phyloP scores from a whole-genome alignment of 2,888 invertebrate species.

The Ophion ventricosus region DNA sequence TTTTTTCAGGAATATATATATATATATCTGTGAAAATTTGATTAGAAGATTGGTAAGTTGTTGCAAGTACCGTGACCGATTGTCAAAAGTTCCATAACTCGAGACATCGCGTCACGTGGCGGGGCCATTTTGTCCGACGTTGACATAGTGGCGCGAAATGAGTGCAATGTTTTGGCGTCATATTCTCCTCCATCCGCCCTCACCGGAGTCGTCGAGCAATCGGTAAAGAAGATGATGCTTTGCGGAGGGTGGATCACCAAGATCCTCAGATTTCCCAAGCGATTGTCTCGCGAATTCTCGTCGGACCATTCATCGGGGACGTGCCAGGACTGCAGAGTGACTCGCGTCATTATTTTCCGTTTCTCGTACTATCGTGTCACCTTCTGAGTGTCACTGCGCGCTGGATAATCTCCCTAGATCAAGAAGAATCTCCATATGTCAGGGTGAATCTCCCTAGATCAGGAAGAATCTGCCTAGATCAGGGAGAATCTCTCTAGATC shows the following conservation, averaged over 20 bases:
- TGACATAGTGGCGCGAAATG: background rate
- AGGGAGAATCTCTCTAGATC: constrained; percentile 1
- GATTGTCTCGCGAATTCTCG: constrained; percentile 82
- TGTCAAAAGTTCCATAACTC: too few relatives aligned
- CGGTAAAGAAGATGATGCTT: constrained; percentile 45
- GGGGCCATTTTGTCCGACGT: background rate
- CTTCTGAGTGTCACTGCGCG: background rate
- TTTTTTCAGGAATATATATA: too few relatives aligned
- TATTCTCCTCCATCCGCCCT: background rate
- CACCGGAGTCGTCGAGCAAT: constrained; percentile 7
- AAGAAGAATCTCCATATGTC: background rate
- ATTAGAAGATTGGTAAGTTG: too few relatives aligned
- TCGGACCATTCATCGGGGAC: constrained; percentile 82
- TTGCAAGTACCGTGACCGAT: too few relatives aligned
- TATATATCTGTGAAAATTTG: too few relatives aligned
- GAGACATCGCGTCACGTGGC: too few relatives aligned
- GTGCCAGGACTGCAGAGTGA: constrained; percentile 78
- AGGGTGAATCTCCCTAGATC: background rate
- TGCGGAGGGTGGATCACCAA: constrained; percentile 71
- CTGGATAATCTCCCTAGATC: background rate
- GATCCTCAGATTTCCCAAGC: constrained; percentile 81
- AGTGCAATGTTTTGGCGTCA: background rate
- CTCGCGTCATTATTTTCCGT: constrained; percentile 40
- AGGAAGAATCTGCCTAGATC: constrained; percentile 1
- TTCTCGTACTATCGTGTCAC: constrained; percentile 53